A percentile compares a stretch with the other conserved stretches of the same genome.
Evolutionary conservation across 2,888 invertebrate genomes (phyloP).

Genomic region (Stenolophus ochropezus): DNA sequence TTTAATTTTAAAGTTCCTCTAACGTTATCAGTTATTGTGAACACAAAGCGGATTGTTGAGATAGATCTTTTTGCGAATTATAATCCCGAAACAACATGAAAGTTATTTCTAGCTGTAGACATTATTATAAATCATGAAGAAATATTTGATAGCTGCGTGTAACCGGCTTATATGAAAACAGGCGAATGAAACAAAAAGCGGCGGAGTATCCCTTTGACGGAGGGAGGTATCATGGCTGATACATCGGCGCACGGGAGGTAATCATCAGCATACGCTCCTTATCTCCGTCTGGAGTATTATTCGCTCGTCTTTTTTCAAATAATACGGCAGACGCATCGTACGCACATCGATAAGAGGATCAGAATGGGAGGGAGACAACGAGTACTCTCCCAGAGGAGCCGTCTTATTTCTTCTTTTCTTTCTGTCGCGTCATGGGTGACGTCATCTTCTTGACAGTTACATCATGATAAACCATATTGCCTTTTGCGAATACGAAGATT

Average conservation of each 20-base stretch:
- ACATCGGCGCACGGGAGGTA: conserved; percentile 14
- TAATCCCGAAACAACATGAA: neutral
- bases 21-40: no score
- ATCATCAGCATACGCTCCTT: conserved; percentile 42
- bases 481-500: conserved; percentile 61
- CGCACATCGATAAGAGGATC: conserved; percentile 60
- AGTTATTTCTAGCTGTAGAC: neutral
- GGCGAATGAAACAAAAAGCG: conserved; percentile 25
- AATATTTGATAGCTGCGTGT: conserved; percentile 8
- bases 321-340: conserved; percentile 52
- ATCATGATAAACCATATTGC: conserved; percentile 68
- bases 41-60: no score
- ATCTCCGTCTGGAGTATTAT: conserved; percentile 44
- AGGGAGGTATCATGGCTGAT: conserved; percentile 64
- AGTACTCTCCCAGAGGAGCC: conserved; percentile 43
- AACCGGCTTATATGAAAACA: conserved; percentile 63
- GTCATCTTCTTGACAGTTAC: conserved; percentile 68
- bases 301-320: conserved; percentile 55
- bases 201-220: neutral
- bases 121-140: conserved; percentile 16
- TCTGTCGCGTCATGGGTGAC: conserved; percentile 60
- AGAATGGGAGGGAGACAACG: conserved; percentile 47
- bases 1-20: no score
- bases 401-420: conserved; percentile 54
- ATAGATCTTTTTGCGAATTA: no score